Evolutionary conservation across 2,113 vertebrate genomes (phyloP).

Genomic region (Casuarius casuarius): DNA sequence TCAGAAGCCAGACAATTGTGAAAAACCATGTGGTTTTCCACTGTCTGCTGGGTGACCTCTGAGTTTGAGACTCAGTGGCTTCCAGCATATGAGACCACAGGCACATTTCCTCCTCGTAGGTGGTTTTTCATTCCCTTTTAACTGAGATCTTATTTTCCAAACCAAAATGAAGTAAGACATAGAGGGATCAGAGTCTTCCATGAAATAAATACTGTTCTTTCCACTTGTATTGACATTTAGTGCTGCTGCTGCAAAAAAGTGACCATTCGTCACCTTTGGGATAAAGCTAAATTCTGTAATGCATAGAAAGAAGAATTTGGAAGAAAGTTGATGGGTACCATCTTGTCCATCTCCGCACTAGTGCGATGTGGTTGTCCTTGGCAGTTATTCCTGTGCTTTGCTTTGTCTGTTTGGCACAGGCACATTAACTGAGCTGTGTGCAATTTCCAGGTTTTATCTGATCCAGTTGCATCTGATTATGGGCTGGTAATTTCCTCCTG

Average conservation of each 20-base stretch:
- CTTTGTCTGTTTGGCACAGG: neutral
- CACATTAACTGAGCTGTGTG: neutral
- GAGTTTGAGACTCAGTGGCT: neutral
- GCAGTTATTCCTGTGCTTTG: neutral
- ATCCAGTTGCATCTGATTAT: neutral
- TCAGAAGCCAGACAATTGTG: neutral
- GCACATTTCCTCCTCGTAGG: neutral
- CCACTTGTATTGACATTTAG: neutral
- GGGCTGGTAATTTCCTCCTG: neutral
- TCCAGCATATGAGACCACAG: neutral
- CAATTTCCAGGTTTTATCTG: neutral
- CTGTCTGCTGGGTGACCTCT: neutral
- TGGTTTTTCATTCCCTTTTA: neutral
- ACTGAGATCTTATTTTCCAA: neutral
- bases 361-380: neutral
- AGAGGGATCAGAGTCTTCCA: neutral
- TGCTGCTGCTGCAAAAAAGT: neutral
- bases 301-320: neutral
- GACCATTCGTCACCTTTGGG: neutral
- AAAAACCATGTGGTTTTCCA: neutral
- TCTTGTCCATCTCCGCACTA: neutral
- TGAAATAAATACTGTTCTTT: neutral
- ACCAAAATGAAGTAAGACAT: neutral
- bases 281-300: neutral
- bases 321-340: neutral